A percentile compares a stretch with the other conserved stretches of the same genome.
Evolutionary conservation across 2,888 invertebrate species (phyloP).

Genomic region (Mayetiola destructor): DNA sequence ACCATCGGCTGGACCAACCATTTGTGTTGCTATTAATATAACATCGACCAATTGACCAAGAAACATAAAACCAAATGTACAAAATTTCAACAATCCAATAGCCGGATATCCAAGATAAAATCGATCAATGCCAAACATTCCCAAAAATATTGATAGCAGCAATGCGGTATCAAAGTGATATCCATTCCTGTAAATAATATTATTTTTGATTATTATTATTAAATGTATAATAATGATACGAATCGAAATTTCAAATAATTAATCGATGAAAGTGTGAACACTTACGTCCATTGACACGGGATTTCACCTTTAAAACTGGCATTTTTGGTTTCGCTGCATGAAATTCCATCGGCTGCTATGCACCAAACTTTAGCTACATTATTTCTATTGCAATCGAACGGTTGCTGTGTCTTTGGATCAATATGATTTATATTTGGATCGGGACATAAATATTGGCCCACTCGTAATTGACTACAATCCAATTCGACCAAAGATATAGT

Average conservation of each 20-base stretch:
- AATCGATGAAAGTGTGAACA: conserved; percentile 23
- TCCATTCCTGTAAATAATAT: conserved; percentile 76
- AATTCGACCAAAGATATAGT: conserved; percentile 27
- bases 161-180: conserved; percentile 85
- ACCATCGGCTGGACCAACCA: conserved; percentile 87
- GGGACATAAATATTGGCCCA: conserved; percentile 73
- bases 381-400: conserved; percentile 60
- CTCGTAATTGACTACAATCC: conserved; percentile 55
- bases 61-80: conserved; percentile 93
- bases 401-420: conserved; percentile 79
- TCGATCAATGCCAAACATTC: conserved; percentile 94
- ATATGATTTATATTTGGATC: conserved; percentile 62
- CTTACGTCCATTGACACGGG: conserved; percentile 92
- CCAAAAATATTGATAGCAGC: conserved; percentile 86
- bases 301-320: conserved; percentile 66
- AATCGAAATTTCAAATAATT: not conserved
- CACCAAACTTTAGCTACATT: conserved; percentile 72
- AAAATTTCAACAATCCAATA: conserved; percentile 84
- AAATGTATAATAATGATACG: not conserved
- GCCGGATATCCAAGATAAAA: conserved; percentile 98
- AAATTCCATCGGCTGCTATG: conserved; percentile 65
- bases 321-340: conserved; percentile 65
- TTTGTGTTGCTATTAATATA: conserved; percentile 55
- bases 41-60: conserved; percentile 90
- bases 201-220: not conserved